These are phyloP conservation scores for Hippopotamus amphibius DNA, from an alignment of 2,113 vertebrate species.

Conservation along the genomic window DNA sequence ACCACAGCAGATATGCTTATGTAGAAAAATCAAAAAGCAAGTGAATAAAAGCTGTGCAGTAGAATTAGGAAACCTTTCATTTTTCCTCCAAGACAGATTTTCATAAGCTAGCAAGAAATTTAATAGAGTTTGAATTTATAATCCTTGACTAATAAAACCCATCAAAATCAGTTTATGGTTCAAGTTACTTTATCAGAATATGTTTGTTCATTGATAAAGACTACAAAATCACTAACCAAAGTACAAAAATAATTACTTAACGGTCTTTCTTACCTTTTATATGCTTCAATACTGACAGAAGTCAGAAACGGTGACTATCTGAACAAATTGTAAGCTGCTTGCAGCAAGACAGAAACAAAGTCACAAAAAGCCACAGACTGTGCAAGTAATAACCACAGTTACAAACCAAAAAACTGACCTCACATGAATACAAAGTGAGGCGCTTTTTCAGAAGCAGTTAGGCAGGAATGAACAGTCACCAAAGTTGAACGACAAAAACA, in stretches of 20 bases:
- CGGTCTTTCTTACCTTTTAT: constrained; percentile 37
- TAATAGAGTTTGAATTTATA: constrained; percentile 21
- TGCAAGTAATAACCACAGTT: constrained; percentile 39
- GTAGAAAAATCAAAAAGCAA: constrained; percentile 21
- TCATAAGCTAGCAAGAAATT: constrained; percentile 27
- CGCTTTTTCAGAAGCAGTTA: constrained; percentile 33
- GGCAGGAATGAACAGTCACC: neutral
- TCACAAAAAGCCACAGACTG: constrained; percentile 45
- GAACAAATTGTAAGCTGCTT: constrained; percentile 53
- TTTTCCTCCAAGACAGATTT: neutral
- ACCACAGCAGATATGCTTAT: neutral
- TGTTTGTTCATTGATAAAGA: constrained; percentile 35
- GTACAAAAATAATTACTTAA: constrained; percentile 20
- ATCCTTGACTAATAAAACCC: constrained; percentile 20
- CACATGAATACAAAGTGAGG: constrained; percentile 3
- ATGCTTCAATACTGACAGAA: constrained; percentile 39
- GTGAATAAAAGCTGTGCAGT: neutral
- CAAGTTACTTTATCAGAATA: constrained; percentile 15
- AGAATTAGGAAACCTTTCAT: constrained; percentile 19
- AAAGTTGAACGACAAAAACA: neutral
- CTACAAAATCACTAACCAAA: constrained; percentile 45
- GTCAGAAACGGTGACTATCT: neutral
- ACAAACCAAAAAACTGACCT: constrained; percentile 23
- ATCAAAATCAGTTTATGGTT: constrained; percentile 37
- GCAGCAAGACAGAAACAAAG: constrained; percentile 57